Evolutionary conservation across 2,888 invertebrate genomes (phyloP).

Genomic region (Phragmatobia fuliginosa): DNA sequence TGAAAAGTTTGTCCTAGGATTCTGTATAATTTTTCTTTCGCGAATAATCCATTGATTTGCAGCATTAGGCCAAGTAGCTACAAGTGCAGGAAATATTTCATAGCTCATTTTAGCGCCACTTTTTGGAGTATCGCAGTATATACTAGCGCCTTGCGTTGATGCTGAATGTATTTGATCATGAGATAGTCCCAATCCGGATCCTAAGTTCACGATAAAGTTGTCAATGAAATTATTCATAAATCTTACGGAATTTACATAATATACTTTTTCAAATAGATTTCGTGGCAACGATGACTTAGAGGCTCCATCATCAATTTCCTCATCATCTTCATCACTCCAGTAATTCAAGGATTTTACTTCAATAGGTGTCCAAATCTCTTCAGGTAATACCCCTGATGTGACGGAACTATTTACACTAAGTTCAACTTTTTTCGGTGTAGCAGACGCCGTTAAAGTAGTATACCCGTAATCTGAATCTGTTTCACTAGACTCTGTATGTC

Average conservation of each 20-base stretch:
- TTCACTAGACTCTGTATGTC: constrained; percentile 79
- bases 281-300: constrained; percentile 68
- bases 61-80: constrained; percentile 90
- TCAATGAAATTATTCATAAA: constrained; percentile 91
- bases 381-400: constrained; percentile 82
- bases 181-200: constrained; percentile 86
- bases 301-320: constrained; percentile 62
- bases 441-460: constrained; percentile 87
- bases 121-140: constrained; percentile 87
- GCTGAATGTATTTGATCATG: constrained; percentile 83
- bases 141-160: constrained; percentile 88
- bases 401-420: constrained; percentile 73
- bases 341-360: constrained; percentile 73
- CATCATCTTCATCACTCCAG: constrained; percentile 77
- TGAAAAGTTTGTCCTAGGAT: constrained; percentile 85
- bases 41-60: constrained; percentile 90
- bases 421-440: constrained; percentile 86
- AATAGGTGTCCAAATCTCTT: constrained; percentile 81
- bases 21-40: constrained; percentile 84
- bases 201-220: constrained; percentile 88
- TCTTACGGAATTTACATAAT: constrained; percentile 88
- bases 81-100: constrained; percentile 91
- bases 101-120: constrained; percentile 80
- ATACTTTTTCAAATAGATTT: constrained; percentile 76
- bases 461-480: constrained; percentile 88